Percentiles rank a stretch among this genome's conserved stretches.
phyloP scores from a whole-genome alignment of 2,797 vertebrate genomes.

The Etheostoma nigrum region DNA sequence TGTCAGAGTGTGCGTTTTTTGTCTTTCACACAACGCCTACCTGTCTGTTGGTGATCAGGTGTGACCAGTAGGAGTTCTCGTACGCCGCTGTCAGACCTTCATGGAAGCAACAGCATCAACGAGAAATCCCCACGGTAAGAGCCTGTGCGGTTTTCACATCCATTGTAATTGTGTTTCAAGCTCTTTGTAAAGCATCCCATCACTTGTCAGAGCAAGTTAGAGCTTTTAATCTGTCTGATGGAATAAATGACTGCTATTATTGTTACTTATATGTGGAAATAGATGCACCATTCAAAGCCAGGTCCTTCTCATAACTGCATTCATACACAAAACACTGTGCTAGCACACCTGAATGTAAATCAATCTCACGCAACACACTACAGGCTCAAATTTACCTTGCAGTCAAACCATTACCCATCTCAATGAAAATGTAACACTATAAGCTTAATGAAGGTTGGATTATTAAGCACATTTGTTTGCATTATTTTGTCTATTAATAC shows the following conservation, averaged over 20 bases:
- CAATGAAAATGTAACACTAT: not conserved
- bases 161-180: not conserved
- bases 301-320: not conserved
- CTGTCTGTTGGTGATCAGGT: constrained; percentile 80
- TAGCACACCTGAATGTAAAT: not conserved
- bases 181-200: not conserved
- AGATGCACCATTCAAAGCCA: not conserved
- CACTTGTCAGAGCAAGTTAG: not conserved
- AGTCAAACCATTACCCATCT: not conserved
- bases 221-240: not conserved
- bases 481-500: not conserved
- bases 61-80: constrained; percentile 90
- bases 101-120: constrained; percentile 91
- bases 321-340: not conserved
- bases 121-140: constrained; percentile 91
- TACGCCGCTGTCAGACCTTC: constrained; percentile 93
- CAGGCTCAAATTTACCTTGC: not conserved
- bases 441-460: not conserved
- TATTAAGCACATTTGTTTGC: not conserved
- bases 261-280: not conserved
- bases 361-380: not conserved
- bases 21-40: constrained; percentile 39
- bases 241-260: not conserved
- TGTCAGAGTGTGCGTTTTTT: constrained; percentile 16
- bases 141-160: not conserved